These are phyloP conservation scores for Apus apus DNA, from an alignment of 2,113 vertebrate species.

Conservation along the genomic window DNA sequence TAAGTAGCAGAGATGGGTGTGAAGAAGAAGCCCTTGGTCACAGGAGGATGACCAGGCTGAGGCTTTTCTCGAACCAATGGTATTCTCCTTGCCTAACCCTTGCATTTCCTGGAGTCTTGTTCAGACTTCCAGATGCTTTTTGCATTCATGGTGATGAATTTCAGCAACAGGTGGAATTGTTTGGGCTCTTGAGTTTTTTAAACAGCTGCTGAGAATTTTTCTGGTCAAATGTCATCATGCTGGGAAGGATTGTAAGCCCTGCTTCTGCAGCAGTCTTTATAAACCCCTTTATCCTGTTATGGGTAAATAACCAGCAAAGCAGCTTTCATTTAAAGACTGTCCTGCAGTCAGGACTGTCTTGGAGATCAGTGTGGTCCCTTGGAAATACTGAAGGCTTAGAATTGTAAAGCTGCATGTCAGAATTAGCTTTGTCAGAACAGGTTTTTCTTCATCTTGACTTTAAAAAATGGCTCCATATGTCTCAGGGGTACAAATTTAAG, in stretches of 20 bases:
- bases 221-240: background rate
- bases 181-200: slow-evolving; percentile 46
- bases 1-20: background rate
- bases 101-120: background rate
- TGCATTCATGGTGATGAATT: slow-evolving; percentile 63
- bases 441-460: slow-evolving; percentile 17
- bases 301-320: background rate
- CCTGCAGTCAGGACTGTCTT: background rate
- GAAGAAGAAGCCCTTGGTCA: background rate
- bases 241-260: background rate
- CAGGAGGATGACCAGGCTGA: background rate
- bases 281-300: background rate
- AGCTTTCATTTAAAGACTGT: background rate
- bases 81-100: slow-evolving; percentile 20
- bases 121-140: slow-evolving; percentile 33
- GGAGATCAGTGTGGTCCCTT: background rate
- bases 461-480: background rate
- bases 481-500: slow-evolving; percentile 23
- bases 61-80: background rate
- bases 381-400: background rate
- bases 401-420: background rate
- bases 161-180: slow-evolving; percentile 71
- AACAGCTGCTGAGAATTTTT: slow-evolving; percentile 67
- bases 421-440: background rate
- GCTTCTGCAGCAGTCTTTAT: background rate